Evolutionary conservation across 2,888 invertebrate genomes (phyloP).

Genomic region (Thumatha senex): DNA sequence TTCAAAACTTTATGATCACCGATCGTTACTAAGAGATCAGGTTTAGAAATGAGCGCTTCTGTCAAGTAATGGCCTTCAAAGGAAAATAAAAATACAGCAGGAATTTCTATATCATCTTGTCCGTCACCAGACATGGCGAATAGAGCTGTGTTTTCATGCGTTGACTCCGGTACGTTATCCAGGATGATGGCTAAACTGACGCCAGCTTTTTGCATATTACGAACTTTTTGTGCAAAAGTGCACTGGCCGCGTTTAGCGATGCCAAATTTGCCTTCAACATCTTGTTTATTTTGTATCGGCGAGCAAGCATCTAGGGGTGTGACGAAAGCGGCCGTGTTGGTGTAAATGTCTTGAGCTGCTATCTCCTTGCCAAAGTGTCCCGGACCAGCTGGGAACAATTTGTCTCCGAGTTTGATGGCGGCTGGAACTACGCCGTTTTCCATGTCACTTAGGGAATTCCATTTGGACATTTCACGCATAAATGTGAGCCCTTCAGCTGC

Average conservation of each 20-base stretch:
- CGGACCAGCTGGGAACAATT: constrained; percentile 88
- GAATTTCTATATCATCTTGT: constrained; percentile 92
- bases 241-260: constrained; percentile 96
- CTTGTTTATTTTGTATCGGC: constrained; percentile 80
- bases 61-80: constrained; percentile 89
- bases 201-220: constrained; percentile 91
- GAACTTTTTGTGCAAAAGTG: constrained; percentile 97
- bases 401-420: constrained; percentile 52
- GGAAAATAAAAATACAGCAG: constrained; percentile 94
- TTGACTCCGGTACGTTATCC: constrained; percentile 91
- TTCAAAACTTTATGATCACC: constrained; percentile 74
- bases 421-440: constrained; percentile 70
- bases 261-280: constrained; percentile 88
- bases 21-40: constrained; percentile 80
- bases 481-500: constrained; percentile 96
- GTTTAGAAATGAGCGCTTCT: constrained; percentile 81
- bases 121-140: constrained; percentile 99
- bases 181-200: constrained; percentile 93
- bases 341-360: constrained; percentile 84
- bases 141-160: constrained; percentile 89
- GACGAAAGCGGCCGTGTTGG: constrained; percentile 86
- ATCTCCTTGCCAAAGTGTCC: constrained; percentile 95
- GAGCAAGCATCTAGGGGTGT: constrained; percentile 88
- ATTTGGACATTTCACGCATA: constrained; percentile 98
- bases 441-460: constrained; percentile 89